Evolutionary conservation across 2,797 vertebrate genomes (phyloP).

Genomic region (Neoniphon sammara): DNA sequence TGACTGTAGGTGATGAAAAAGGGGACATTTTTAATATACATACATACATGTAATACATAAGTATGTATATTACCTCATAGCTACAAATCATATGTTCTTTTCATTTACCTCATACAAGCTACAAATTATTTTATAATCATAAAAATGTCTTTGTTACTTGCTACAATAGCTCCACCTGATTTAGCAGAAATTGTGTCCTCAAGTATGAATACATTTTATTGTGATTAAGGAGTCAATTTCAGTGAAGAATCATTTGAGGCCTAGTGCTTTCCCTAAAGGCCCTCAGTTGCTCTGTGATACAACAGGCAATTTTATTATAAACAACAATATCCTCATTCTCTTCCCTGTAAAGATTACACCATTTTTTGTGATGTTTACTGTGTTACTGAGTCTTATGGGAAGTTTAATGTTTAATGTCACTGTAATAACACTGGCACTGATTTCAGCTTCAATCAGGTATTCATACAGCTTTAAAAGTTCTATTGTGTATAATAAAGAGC

Average conservation of each 20-base stretch:
- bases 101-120: no score
- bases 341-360: constrained; percentile 43
- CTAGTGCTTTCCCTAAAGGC: no score
- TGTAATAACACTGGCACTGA: constrained; percentile 10
- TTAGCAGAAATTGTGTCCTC: neutral
- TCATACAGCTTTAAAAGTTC: constrained; percentile 19
- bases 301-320: neutral
- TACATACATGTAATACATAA: no score
- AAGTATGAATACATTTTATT: no score
- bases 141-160: no score
- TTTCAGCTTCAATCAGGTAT: constrained; percentile 43
- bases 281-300: no score
- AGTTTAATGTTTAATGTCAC: constrained; percentile 13
- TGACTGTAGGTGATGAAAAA: neutral
- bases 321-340: neutral
- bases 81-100: neutral
- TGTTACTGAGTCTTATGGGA: constrained; percentile 29
- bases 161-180: no score
- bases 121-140: no score
- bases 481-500: neutral
- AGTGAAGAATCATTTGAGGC: no score
- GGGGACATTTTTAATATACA: no score
- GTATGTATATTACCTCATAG: no score
- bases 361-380: constrained; percentile 38
- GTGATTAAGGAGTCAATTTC: no score